These are phyloP conservation scores for Heliconius congener DNA, from an alignment of 1,140 invertebrate species.

Conservation along the genomic window DNA sequence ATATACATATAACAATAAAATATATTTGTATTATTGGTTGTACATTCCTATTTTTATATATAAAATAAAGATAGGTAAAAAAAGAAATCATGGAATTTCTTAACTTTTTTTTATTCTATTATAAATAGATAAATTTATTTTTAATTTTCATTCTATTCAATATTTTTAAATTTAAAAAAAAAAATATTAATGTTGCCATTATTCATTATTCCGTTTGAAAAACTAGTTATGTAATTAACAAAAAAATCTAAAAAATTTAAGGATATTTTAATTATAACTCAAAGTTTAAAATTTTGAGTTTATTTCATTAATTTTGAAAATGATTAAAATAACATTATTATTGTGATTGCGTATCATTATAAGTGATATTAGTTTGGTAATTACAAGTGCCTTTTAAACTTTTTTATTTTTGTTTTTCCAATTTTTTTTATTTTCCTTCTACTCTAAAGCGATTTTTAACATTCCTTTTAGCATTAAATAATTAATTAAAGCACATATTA, in stretches of 20 bases:
- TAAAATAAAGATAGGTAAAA: not conserved
- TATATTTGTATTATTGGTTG: not conserved
- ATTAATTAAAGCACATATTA: not conserved
- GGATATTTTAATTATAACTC: not conserved
- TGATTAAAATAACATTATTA: not conserved
- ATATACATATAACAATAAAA: not conserved
- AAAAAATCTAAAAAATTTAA: not conserved
- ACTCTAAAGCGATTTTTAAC: not conserved
- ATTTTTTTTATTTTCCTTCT: not conserved
- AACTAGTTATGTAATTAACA: not conserved
- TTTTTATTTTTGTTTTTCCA: not conserved
- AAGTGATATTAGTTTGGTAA: slow-evolving; percentile 4
- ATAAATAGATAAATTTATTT: not conserved
- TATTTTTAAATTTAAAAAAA: not conserved
- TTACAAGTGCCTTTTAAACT: not conserved
- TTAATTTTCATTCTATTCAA: not conserved
- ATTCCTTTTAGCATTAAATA: slow-evolving; percentile 8
- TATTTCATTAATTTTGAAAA: not conserved
- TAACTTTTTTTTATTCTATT: not conserved
- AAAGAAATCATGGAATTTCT: not conserved
- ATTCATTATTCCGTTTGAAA: not conserved
- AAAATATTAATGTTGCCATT: not conserved
- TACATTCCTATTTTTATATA: slow-evolving; percentile 2
- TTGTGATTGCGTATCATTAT: too few species aligned
- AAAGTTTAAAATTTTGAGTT: not conserved